Conservation (phyloP, 2,888 invertebrate genomes). For the Chloromyia formosa region DNA sequence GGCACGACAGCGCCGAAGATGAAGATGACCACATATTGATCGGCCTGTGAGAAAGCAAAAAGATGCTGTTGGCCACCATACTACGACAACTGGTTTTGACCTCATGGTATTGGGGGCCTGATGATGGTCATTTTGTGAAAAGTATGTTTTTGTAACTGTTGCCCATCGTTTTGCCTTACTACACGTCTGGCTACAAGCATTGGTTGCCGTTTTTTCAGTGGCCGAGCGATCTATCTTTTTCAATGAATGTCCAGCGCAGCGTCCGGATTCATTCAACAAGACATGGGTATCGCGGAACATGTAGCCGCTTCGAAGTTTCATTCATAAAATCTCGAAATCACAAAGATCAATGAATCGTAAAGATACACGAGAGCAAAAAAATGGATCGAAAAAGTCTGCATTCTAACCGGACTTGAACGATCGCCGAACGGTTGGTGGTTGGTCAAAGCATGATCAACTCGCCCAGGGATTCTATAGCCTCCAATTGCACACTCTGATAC, state of each 20-base stretch:
- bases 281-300: too few species aligned
- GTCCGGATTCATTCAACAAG: conserved; percentile 23
- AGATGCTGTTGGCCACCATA: neutral
- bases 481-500: neutral
- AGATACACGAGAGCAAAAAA: neutral
- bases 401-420: neutral
- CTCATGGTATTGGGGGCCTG: conserved; percentile 40
- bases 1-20: conserved; percentile 15
- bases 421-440: conserved; percentile 35
- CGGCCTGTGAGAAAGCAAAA: conserved; percentile 1
- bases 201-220: neutral
- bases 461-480: neutral
- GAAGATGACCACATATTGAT: neutral
- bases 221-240: conserved; percentile 30
- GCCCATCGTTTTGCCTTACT: conserved; percentile 14
- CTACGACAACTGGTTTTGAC: conserved; percentile 36
- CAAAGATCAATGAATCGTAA: conserved; percentile 40
- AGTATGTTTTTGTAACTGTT: conserved; percentile 35
- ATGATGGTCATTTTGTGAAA: conserved; percentile 34
- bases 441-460: conserved; percentile 17
- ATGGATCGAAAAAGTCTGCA: neutral
- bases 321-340: conserved; percentile 33
- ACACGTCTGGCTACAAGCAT: neutral
- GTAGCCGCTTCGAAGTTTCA: conserved; percentile 22
- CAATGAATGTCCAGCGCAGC: conserved; percentile 25